Conservation (phyloP, 2,797 vertebrate species). For the Nannoperca australis region DNA sequence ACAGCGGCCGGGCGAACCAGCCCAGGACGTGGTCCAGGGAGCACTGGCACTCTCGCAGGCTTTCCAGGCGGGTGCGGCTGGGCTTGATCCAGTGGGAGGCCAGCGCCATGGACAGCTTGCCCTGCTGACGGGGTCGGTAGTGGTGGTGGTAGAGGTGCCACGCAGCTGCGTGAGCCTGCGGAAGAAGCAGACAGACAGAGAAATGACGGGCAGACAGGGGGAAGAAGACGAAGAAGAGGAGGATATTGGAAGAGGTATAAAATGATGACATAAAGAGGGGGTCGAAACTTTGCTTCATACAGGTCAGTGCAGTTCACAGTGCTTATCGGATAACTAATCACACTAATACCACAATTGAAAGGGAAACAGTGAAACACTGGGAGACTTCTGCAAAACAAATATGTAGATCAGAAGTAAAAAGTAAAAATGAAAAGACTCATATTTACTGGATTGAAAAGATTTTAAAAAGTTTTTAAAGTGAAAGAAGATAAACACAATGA, state of each 20-base stretch:
- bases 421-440: not conserved
- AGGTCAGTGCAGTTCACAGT: not conserved
- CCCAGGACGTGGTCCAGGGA: conserved; percentile 95
- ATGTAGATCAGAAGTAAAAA: not conserved
- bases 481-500: not conserved
- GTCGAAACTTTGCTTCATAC: too few species aligned
- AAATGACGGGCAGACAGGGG: not conserved
- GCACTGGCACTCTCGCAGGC: conserved; percentile 90
- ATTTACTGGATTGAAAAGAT: rapidly evolving
- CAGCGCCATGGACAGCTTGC: conserved; percentile 93
- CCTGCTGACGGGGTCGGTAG: conserved; percentile 90
- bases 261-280: not conserved
- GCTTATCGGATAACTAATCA: not conserved
- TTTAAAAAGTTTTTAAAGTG: not conserved
- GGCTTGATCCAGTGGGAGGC: conserved; percentile 97
- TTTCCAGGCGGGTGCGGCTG: conserved; percentile 86
- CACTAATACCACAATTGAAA: not conserved
- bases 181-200: not conserved
- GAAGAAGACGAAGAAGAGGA: not conserved
- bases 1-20: conserved; percentile 97
- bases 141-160: conserved; percentile 94
- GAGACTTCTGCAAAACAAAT: too few species aligned
- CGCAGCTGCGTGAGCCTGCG: conserved; percentile 92
- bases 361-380: not conserved
- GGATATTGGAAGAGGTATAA: not conserved